These are phyloP conservation scores for Neolamprologus multifasciatus DNA, from an alignment of 2,797 vertebrate genomes.

Conservation along the genomic window DNA sequence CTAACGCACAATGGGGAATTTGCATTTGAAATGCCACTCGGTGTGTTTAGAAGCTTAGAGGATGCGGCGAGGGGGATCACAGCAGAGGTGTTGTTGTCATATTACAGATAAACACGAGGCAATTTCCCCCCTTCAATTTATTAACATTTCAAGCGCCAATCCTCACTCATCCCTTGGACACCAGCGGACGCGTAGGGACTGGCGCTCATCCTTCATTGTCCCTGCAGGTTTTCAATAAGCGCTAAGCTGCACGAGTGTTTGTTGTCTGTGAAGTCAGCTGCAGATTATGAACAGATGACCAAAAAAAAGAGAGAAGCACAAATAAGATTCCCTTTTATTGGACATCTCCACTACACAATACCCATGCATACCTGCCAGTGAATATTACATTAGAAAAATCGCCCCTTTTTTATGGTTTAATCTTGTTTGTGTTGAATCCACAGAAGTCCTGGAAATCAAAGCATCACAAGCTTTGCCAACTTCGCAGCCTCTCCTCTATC, in stretches of 20 bases:
- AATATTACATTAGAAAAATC: slow-evolving; percentile 48
- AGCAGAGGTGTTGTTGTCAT: slow-evolving; percentile 58
- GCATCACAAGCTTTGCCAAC: slow-evolving; percentile 49
- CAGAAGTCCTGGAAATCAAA: slow-evolving; percentile 46
- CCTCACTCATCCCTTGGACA: background rate
- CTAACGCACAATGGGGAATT: slow-evolving; percentile 48
- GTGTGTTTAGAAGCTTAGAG: slow-evolving; percentile 52
- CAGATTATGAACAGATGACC: slow-evolving; percentile 27
- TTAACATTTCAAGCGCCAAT: slow-evolving; percentile 58
- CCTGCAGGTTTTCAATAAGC: slow-evolving; percentile 48
- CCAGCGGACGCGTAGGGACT: background rate
- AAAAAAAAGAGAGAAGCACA: slow-evolving; percentile 21
- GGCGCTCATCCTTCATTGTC: background rate
- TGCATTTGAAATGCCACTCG: slow-evolving; percentile 62
- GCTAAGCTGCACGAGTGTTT: slow-evolving; percentile 39
- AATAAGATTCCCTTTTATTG: slow-evolving; percentile 43
- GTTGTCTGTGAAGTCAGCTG: slow-evolving; percentile 40
- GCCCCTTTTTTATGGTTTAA: background rate
- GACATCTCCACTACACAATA: slow-evolving; percentile 9
- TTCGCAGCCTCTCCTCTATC: slow-evolving; percentile 49
- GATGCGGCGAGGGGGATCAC: slow-evolving; percentile 36
- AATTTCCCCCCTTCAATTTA: slow-evolving; percentile 60
- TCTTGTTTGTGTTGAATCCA: slow-evolving; percentile 38
- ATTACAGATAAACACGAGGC: slow-evolving; percentile 65
- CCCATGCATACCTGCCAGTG: slow-evolving; percentile 38